These are phyloP conservation scores for Macroteleia sp. DNA, from an alignment of 2,888 invertebrate species.

Conservation along the genomic window DNA sequence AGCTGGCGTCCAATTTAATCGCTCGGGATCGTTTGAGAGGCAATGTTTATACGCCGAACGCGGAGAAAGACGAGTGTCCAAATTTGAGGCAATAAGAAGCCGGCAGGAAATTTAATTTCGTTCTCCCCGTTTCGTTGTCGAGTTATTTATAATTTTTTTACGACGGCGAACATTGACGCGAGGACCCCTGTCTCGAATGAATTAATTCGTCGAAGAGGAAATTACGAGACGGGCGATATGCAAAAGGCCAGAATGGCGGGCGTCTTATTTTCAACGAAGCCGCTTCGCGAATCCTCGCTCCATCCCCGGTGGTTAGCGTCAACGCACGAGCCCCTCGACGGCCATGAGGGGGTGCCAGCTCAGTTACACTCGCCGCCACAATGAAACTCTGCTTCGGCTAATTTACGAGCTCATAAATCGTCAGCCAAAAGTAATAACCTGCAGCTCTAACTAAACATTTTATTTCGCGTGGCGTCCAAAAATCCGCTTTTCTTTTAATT, in stretches of 20 bases:
- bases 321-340: no score
- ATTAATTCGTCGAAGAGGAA: conserved; percentile 44
- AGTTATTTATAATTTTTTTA: conserved; percentile 49
- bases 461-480: conserved; percentile 21
- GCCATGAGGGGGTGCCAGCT: conserved; percentile 26
- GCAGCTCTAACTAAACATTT: conserved; percentile 23
- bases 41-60: conserved; percentile 22
- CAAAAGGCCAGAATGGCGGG: no score
- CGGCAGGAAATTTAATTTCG: conserved; percentile 51
- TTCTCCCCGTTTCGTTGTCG: background rate
- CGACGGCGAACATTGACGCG: no score
- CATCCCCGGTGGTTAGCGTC: conserved; percentile 30
- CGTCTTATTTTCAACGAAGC: conserved; percentile 46
- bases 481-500: conserved; percentile 20
- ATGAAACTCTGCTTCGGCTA: conserved; percentile 43
- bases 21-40: conserved; percentile 16
- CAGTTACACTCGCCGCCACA: conserved; percentile 25
- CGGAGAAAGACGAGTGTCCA: no score
- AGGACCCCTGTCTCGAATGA: no score
- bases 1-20: conserved; percentile 32
- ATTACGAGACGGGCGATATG: conserved; percentile 26
- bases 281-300: conserved; percentile 21
- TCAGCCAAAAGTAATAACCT: conserved; percentile 34
- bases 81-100: conserved; percentile 39
- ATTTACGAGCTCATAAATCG: conserved; percentile 52